phyloP scores from a whole-genome alignment of 2,888 invertebrate species.

The Autographa pulchrina region DNA sequence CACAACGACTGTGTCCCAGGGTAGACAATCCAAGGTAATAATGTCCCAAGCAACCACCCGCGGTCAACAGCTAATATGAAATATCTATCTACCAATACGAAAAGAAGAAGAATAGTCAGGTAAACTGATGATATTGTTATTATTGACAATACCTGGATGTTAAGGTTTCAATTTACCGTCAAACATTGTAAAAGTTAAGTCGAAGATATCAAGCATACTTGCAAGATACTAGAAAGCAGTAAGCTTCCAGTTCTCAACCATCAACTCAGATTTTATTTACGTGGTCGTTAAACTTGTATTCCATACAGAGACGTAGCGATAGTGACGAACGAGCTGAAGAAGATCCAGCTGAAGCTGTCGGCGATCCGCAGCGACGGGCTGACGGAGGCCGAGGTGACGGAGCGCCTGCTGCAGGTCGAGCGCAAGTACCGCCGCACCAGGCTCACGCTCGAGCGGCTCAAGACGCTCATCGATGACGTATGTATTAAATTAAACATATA shows the following conservation, averaged over 20 bases:
- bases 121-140: too few species aligned
- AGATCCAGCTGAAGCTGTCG: conserved; percentile 79
- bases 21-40: conserved; percentile 84
- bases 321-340: conserved; percentile 82
- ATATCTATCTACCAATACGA: too few species aligned
- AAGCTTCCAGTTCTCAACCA: too few species aligned
- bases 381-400: conserved; percentile 75
- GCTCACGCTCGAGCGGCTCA: conserved; percentile 65
- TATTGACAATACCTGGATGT: too few species aligned
- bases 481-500: too few species aligned
- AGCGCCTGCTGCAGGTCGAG: conserved; percentile 71
- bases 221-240: too few species aligned
- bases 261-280: too few species aligned
- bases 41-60: not conserved
- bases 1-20: conserved; percentile 82
- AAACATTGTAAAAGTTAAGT: too few species aligned
- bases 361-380: conserved; percentile 79
- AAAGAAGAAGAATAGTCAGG: too few species aligned
- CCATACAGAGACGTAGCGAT: conserved; percentile 72
- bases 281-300: not conserved
- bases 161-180: too few species aligned
- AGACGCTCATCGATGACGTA: conserved; percentile 77
- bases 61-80: not conserved
- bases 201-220: too few species aligned
- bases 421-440: conserved; percentile 71